Conservation (phyloP, 2,113 vertebrate genomes). For the Prunella himalayana region DNA sequence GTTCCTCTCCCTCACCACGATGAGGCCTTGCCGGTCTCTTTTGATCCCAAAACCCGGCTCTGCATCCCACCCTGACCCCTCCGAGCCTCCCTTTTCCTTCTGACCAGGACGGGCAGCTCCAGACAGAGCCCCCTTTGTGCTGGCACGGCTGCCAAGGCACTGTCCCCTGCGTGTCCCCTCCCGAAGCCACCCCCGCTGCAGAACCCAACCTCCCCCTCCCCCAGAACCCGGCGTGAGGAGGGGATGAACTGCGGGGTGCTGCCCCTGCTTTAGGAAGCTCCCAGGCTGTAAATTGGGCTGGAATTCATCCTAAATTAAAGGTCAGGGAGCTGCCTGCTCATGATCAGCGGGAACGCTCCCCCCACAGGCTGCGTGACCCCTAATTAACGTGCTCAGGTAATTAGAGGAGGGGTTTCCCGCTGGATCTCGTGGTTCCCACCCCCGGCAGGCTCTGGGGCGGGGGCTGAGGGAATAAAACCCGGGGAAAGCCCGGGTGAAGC, state of each 20-base stretch:
- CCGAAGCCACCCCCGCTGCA: background rate
- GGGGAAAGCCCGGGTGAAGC: rapidly evolving
- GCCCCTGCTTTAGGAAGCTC: background rate
- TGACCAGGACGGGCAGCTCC: background rate
- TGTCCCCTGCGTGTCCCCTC: background rate
- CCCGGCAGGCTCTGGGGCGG: background rate
- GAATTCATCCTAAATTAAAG: background rate
- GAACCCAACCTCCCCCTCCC: rapidly evolving
- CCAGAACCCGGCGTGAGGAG: rapidly evolving
- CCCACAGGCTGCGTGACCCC: rapidly evolving
- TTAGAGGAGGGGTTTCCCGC: background rate
- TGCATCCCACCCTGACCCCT: background rate
- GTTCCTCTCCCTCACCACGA: rapidly evolving
- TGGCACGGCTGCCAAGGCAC: background rate
- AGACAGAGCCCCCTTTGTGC: background rate
- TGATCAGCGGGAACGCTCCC: background rate
- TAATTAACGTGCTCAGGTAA: rapidly evolving
- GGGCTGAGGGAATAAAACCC: background rate
- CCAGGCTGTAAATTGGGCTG: background rate
- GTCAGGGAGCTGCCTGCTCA: background rate
- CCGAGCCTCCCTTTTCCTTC: background rate
- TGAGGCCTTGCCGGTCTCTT: rapidly evolving
- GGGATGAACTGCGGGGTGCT: rapidly evolving
- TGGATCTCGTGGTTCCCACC: background rate
- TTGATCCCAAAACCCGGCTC: background rate